phyloP scores from a whole-genome alignment of 1,140 invertebrate genomes.

The Aphaenogaster floridana region DNA sequence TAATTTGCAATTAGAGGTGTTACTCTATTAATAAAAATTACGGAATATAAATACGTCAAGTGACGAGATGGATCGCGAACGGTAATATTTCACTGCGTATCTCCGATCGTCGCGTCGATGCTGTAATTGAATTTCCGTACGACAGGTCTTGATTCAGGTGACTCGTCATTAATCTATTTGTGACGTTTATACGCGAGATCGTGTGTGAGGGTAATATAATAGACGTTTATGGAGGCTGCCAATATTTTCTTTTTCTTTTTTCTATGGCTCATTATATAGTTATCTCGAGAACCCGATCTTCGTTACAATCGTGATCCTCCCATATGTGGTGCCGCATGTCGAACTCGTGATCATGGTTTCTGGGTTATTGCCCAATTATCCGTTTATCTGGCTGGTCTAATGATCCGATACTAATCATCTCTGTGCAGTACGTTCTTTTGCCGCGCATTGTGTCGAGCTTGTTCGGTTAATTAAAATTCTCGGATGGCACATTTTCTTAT shows the following conservation, averaged over 20 bases:
- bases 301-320: conserved; percentile 67
- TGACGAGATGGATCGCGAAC: not conserved
- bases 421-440: conserved; percentile 33
- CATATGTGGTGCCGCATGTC: conserved; percentile 68
- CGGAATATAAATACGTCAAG: not conserved
- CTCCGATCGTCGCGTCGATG: conserved; percentile 10
- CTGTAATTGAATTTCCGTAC: conserved; percentile 44
- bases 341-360: conserved; percentile 72
- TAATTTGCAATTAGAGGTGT: conserved; percentile 1
- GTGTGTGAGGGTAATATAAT: not conserved
- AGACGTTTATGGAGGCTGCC: not conserved
- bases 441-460: conserved; percentile 31
- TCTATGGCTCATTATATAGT: conserved; percentile 53
- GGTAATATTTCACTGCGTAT: conserved; percentile 27
- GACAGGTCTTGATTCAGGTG: conserved; percentile 16
- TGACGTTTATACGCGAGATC: not conserved
- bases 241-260: conserved; percentile 7
- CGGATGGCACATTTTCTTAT: conserved; percentile 45
- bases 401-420: conserved; percentile 73
- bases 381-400: conserved; percentile 67
- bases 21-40: conserved; percentile 1
- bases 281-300: conserved; percentile 63
- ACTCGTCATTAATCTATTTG: conserved; percentile 48
- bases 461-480: conserved; percentile 33
- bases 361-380: conserved; percentile 74